A percentile compares a stretch with the other conserved stretches of the same genome.
These are phyloP conservation scores for Sebastiscus tertius DNA, from an alignment of 2,797 vertebrate genomes.

Conservation along the genomic window DNA sequence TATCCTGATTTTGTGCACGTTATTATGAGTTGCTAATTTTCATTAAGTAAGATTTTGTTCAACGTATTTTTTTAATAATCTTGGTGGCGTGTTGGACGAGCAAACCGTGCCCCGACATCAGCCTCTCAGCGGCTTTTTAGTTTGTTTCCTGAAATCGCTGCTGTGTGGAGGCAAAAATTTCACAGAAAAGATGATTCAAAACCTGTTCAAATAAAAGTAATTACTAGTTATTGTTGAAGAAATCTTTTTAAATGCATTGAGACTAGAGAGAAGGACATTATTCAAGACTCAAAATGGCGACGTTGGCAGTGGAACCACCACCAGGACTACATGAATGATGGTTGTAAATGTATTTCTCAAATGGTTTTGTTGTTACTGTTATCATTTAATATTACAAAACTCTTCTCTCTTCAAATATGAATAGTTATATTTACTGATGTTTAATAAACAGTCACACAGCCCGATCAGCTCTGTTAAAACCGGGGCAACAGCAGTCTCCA, in stretches of 20 bases:
- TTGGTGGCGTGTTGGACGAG: too few relatives aligned
- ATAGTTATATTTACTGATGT: not conserved
- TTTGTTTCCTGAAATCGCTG: too few relatives aligned
- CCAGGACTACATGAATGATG: not conserved
- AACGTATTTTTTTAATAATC: too few relatives aligned
- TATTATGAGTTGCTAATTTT: too few relatives aligned
- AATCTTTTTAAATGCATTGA: not conserved
- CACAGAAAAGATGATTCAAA: too few relatives aligned
- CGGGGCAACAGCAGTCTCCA: accelerated
- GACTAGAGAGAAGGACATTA: not conserved
- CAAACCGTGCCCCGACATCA: too few relatives aligned
- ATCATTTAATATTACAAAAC: not conserved
- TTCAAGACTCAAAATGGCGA: not conserved
- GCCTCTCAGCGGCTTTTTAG: too few relatives aligned
- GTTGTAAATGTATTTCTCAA: not conserved
- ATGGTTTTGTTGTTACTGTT: not conserved
- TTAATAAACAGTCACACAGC: not conserved
- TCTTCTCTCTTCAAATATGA: not conserved
- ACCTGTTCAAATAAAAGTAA: too few relatives aligned
- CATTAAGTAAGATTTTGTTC: too few relatives aligned
- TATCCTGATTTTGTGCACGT: too few relatives aligned
- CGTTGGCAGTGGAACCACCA: not conserved
- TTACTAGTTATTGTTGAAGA: not conserved
- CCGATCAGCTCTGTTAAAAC: not conserved
- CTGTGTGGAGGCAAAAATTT: too few relatives aligned